These are phyloP conservation scores for Datnioides undecimradiatus DNA, from an alignment of 2,113 vertebrate genomes.

Conservation along the genomic window DNA sequence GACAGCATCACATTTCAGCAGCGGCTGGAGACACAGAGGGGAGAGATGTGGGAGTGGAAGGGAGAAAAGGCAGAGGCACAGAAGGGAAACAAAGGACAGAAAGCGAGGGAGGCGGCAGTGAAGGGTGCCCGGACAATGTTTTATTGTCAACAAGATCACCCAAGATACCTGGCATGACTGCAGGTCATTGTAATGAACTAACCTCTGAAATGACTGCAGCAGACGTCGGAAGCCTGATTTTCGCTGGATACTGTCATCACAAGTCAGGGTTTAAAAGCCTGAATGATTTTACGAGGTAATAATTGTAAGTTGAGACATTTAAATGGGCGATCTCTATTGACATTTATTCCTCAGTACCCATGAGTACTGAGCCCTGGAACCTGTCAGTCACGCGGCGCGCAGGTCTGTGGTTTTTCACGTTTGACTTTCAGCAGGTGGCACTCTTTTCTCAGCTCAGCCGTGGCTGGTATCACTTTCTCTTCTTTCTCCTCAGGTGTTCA, in stretches of 20 bases:
- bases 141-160: too few relatives aligned
- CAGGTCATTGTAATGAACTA: conserved; percentile 31
- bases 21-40: background rate
- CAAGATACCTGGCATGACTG: background rate
- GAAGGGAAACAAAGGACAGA: background rate
- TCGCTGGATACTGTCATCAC: background rate
- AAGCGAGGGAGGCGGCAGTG: background rate
- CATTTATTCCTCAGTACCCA: too few relatives aligned
- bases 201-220: conserved; percentile 22
- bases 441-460: background rate
- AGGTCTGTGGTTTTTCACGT: too few relatives aligned
- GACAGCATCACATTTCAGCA: conserved; percentile 73
- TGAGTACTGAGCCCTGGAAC: too few relatives aligned
- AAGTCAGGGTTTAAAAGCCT: conserved; percentile 3
- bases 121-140: background rate
- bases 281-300: background rate
- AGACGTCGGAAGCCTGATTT: background rate
- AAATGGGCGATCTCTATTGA: too few relatives aligned
- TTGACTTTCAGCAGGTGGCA: background rate
- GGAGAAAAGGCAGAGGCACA: background rate
- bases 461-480: background rate
- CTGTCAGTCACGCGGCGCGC: too few relatives aligned
- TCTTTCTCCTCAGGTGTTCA: background rate
- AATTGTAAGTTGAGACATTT: background rate
- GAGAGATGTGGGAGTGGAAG: background rate